Evolutionary conservation across 2,797 vertebrate species (phyloP), one percentile per base, ranked within the genome.

Genomic region (Anabacerthia variegaticeps): DNA sequence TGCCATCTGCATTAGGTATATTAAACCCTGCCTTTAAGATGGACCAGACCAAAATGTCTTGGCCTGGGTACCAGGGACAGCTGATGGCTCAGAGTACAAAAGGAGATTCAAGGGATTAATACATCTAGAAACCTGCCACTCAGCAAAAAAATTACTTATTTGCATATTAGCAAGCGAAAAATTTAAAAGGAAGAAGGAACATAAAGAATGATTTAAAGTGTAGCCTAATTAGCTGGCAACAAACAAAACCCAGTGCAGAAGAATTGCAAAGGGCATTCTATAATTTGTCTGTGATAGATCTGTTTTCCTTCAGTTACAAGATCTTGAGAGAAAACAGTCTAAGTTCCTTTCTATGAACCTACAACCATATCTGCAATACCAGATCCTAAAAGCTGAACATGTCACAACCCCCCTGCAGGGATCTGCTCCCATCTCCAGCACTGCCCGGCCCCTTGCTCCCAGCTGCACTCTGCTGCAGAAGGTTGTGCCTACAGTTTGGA

Each of bases 1-100:
- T 72, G 61, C 71, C 89, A 83, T 85, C 85, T 97, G 85, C 88
- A 92, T 95, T 43, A 87, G 55, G 61, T 73, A 27, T 13, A 74
- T 75, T 77, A 75, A 95, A 68, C 27, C 21, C 48, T 66, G 67
- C 59, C 83, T 86, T 56, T 63, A 92, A 81, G 62, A 61, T 63
- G 80, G 67, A 51, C 58, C 28, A 67, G 48, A 46, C 15, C 66
- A 59, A 59, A 56, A 37, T 8, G n/a, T 21, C 76, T 75, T 88
- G 54, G 48, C 34, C 43, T 58, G 58, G 12, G 41, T 78, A 46
- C 16, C 54, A 78, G 66, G n/a, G 15, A 20, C 2, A 2, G 54
- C 46, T 41, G 58, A 44, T 41, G 58, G 41, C 4, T 39, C 73
- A 17, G 54, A 66, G 28, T n/a, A 41, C 58, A 69, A 58, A 88